A percentile compares a stretch with the other conserved stretches of the same genome.
Evolutionary conservation across 2,888 invertebrate genomes (phyloP).

Genomic region (Watsonalla binaria): DNA sequence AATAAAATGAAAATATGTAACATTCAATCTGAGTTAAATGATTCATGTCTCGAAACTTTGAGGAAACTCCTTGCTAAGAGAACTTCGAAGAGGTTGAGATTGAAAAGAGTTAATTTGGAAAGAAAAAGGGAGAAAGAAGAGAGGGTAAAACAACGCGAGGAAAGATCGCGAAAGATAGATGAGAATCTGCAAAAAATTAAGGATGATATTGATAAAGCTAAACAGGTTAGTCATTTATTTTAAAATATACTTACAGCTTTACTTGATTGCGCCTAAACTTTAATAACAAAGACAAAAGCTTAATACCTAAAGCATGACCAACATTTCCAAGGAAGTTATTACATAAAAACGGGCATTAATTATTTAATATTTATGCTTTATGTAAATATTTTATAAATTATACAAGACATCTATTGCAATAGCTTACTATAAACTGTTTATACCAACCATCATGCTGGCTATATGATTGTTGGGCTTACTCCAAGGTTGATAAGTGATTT

Average conservation of each 20-base stretch:
- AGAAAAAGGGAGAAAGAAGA: constrained; percentile 54
- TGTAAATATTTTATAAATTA: too few relatives aligned
- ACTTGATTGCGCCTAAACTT: too few relatives aligned
- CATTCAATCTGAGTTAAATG: constrained; percentile 53
- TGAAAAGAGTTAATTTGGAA: constrained; percentile 58
- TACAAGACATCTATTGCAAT: background rate
- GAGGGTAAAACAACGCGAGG: constrained; percentile 54
- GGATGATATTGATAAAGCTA: constrained; percentile 79
- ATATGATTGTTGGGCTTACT: too few relatives aligned
- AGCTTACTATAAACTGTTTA: too few relatives aligned
- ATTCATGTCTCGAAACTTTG: constrained; percentile 54
- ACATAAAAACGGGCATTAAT: too few relatives aligned
- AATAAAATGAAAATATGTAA: constrained; percentile 67
- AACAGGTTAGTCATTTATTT: constrained; percentile 60
- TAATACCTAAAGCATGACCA: too few relatives aligned
- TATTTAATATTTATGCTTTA: too few relatives aligned
- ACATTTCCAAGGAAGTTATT: background rate
- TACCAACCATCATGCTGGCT: too few relatives aligned
- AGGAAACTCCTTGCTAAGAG: constrained; percentile 63
- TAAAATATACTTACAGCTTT: too few relatives aligned
- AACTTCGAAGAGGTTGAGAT: constrained; percentile 65
- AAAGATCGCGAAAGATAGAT: constrained; percentile 81
- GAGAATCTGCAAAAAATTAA: constrained; percentile 82
- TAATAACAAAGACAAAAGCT: too few relatives aligned
- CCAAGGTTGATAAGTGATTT: too few relatives aligned